A percentile compares a stretch with the other conserved stretches of the same genome.
Conservation (phyloP, 2,113 vertebrate genomes). For the Microcebus griseorufus region DNA sequence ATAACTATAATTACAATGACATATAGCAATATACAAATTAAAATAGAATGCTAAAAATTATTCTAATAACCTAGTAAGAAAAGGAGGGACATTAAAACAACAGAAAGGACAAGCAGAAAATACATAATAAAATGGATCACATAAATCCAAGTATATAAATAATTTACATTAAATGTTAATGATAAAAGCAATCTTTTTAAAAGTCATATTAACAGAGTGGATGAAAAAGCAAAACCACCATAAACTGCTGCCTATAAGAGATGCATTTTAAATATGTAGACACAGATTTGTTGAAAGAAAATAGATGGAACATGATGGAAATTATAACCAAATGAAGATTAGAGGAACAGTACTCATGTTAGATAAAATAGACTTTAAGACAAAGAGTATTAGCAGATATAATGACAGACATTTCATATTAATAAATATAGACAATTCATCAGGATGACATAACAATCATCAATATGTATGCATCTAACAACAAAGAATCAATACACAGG, state of each 20-base stretch:
- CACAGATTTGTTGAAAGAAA: neutral
- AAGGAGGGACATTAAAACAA: neutral
- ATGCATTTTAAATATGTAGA: neutral
- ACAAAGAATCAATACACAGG: neutral
- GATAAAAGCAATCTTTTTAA: neutral
- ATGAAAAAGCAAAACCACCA: neutral
- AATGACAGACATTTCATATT: neutral
- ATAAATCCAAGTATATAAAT: neutral
- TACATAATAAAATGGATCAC: neutral
- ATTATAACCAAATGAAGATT: neutral
- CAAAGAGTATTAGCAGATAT: neutral
- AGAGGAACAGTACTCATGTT: neutral
- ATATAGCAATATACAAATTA: neutral
- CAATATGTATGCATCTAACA: neutral
- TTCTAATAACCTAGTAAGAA: neutral
- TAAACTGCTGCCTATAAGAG: neutral
- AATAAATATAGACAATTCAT: neutral
- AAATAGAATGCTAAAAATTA: slow-evolving; percentile 3
- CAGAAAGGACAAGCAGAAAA: neutral
- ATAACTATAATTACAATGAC: neutral
- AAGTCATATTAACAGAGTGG: neutral
- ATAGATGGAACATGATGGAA: neutral
- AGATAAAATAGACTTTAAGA: neutral
- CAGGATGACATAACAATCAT: neutral
- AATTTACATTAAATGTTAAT: slow-evolving; percentile 9